Conservation (phyloP, 1,140 invertebrate species). For the Nebria ingens region DNA sequence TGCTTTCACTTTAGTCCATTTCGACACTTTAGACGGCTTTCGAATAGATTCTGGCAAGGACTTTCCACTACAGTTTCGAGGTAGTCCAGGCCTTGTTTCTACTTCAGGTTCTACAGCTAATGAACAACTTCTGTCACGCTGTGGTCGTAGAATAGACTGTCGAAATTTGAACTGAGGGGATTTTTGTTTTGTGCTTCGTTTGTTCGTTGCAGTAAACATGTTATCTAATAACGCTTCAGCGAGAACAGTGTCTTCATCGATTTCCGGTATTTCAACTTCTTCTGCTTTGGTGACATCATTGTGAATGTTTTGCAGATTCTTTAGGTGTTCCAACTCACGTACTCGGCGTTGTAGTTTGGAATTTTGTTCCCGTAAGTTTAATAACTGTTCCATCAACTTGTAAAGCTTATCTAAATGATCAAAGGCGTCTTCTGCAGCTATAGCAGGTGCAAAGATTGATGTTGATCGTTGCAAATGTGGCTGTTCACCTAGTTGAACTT, state of each 20-base stretch:
- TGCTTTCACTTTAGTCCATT: conserved; percentile 74
- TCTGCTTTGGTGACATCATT: conserved; percentile 33
- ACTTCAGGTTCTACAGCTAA: conserved; percentile 23
- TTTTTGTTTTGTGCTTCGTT: conserved; percentile 18
- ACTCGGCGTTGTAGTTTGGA: conserved; percentile 53
- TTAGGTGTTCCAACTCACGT: conserved; percentile 61
- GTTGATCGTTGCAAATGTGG: conserved; percentile 24
- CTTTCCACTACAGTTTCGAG: neutral
- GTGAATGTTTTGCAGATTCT: conserved; percentile 49
- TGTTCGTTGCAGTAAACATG: conserved; percentile 34
- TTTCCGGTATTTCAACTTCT: conserved; percentile 37
- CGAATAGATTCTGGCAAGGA: neutral
- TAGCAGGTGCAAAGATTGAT: conserved; percentile 35
- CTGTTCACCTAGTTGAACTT: conserved; percentile 15
- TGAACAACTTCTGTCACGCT: conserved; percentile 21
- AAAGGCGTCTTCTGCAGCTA: conserved; percentile 47
- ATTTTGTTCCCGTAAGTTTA: conserved; percentile 60
- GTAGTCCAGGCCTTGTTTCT: conserved; percentile 13
- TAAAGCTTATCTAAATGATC: conserved; percentile 69
- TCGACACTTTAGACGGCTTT: conserved; percentile 48
- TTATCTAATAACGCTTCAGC: conserved; percentile 47
- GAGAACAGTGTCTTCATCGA: conserved; percentile 44
- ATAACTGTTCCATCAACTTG: conserved; percentile 61
- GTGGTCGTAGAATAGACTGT: conserved; percentile 18
- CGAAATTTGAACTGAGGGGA: conserved; percentile 14